Percentiles rank a stretch among this genome's conserved stretches.
Conservation (phyloP, 2,888 invertebrate species). For the Orthosia incerta region DNA sequence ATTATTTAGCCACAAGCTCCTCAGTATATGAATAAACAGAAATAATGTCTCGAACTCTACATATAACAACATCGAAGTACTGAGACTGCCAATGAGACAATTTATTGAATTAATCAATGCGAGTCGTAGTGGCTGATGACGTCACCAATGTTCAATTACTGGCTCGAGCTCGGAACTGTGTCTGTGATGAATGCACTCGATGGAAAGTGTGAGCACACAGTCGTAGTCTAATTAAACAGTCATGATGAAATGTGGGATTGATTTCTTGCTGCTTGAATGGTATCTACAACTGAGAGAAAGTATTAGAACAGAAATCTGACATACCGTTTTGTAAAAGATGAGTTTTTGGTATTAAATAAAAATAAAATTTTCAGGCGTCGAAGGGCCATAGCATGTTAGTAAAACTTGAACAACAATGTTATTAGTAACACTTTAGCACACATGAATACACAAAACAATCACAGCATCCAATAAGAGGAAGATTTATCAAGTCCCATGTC, state of each 20-base stretch:
- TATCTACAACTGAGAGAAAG: not conserved
- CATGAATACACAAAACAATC: too few relatives aligned
- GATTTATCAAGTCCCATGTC: too few relatives aligned
- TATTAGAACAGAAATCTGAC: not conserved
- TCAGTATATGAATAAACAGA: too few relatives aligned
- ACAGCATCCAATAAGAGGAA: too few relatives aligned
- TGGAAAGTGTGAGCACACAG: slow-evolving; percentile 7
- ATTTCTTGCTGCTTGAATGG: not conserved
- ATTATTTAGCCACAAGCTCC: too few relatives aligned
- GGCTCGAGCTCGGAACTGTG: slow-evolving; percentile 10
- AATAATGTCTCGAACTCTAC: too few relatives aligned
- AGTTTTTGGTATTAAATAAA: not conserved
- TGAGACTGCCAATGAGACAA: slow-evolving; percentile 30
- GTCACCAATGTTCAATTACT: slow-evolving; percentile 54
- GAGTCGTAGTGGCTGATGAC: slow-evolving; percentile 27
- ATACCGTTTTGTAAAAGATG: not conserved
- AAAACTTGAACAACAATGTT: too few relatives aligned
- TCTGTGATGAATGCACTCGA: slow-evolving; percentile 35
- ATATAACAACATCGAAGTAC: not conserved
- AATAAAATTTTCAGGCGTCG: too few relatives aligned
- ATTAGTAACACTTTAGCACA: too few relatives aligned
- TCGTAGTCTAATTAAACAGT: not conserved
- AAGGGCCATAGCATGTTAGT: too few relatives aligned
- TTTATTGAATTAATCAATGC: slow-evolving; percentile 51
- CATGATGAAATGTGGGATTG: not conserved